Base-by-base conservation (phyloP, 2,797 vertebrate species). In the Clarias fuscus region DNA sequence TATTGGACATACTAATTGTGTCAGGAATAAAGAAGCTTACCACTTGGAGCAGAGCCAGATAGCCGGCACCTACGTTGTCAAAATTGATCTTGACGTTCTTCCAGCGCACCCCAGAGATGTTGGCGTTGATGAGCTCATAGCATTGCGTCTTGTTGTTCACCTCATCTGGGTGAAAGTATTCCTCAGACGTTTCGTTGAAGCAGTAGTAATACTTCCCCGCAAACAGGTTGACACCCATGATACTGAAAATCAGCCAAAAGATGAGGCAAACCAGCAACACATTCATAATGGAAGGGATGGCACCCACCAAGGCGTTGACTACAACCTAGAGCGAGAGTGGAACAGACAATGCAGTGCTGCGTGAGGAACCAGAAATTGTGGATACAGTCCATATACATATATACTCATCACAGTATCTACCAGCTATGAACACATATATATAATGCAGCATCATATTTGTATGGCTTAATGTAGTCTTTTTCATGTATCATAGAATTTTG, bases 241-340 rank as follows among this genome's bases (percentile, higher is more conserved):
- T 99, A 96, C 98, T 99, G 95, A 99, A 99, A 98, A 99, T 99
- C 96, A 99, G 98, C 98, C 98, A 99, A 97, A 99, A 99, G 97
- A 99, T 99, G 97, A 99, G 98, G 97, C 98, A 99, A 95, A 99
- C 98, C 97, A 99, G 98, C 97, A 99, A 97, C 92, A 99, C 98
- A 96, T 99, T 99, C 98, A 99, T 99, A 98, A 99, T 99, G 97
- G 98, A 99, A 95, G 98, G 98, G 95, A 99, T 99, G 95, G 98
- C 98, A 88, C 98, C 98, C 96, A 99, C 98, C 98, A 99, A 96
- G 96, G 98, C 98, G 91, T 99, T 99, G 96, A 99, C 98, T 96
- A 99, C 98, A 95, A 99, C 98, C 98, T 99, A 97, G 93, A 95
- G 93, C 93, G 93, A 82, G 92, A 96, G 89, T 91, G 91, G 89